phyloP scores from a whole-genome alignment of 2,797 vertebrate species.

The Chelon labrosus region DNA sequence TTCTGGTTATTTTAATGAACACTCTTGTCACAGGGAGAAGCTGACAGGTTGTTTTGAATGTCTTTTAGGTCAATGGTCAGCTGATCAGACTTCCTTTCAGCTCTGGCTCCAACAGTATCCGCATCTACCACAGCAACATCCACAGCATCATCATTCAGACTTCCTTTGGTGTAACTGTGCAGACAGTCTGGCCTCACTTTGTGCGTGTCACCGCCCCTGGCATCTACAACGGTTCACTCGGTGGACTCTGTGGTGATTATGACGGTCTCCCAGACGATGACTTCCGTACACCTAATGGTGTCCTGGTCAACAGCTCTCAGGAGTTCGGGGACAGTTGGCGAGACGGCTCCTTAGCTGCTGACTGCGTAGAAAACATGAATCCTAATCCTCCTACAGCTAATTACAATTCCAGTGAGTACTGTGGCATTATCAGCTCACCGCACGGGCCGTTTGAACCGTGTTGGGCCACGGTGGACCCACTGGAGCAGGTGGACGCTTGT shows the following conservation, averaged over 20 bases:
- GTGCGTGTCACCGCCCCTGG: constrained; percentile 68
- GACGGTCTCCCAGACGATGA: constrained; percentile 69
- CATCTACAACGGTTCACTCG: constrained; percentile 66
- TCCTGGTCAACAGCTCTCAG: constrained; percentile 34
- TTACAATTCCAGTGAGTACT: constrained; percentile 51
- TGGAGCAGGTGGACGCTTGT: constrained; percentile 53
- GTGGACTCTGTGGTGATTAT: constrained; percentile 79
- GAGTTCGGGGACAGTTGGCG: constrained; percentile 77
- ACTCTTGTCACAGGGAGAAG: neutral
- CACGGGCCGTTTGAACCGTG: constrained; percentile 75
- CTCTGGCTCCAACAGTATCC: constrained; percentile 30
- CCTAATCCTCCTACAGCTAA: neutral
- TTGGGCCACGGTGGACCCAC: constrained; percentile 45
- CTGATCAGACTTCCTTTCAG: constrained; percentile 65
- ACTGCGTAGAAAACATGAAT: constrained; percentile 47
- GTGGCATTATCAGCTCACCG: constrained; percentile 58
- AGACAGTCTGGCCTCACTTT: constrained; percentile 73
- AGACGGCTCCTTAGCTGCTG: constrained; percentile 43
- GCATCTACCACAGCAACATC: constrained; percentile 70
- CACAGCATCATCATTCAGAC: constrained; percentile 71
- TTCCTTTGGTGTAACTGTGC: constrained; percentile 72
- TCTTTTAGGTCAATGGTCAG: constrained; percentile 72
- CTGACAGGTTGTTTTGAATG: neutral
- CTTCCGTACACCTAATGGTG: constrained; percentile 58
- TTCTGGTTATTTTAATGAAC: neutral